Base-by-base conservation (phyloP, 2,888 invertebrate species). In the Syrista parreyssii region DNA sequence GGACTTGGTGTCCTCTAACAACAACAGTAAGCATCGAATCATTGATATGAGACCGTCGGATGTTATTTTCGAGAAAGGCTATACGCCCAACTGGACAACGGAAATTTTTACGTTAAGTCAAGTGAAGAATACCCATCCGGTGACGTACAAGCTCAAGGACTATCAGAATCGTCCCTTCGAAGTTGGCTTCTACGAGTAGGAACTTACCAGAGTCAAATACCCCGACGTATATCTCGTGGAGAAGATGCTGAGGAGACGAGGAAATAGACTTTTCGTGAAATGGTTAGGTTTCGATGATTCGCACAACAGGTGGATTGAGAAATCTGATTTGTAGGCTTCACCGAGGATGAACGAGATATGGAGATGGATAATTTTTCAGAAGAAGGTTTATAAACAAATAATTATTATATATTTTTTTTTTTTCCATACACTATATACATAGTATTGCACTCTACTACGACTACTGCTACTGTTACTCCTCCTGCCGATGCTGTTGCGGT, bases 171-270 rank as follows among this genome's bases (percentile, higher is more conserved):
- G 1, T 35, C 12, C 35, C 35, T 12, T 35, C 35, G 12, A 35
- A 74, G 89, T 89, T 68, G 82, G 84, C 15, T 90, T 90, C 82
- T 90, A 89, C 81, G 85, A 84, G 80, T 75, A 84, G 77, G 89
- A 90, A 85, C 74, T 90, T 15, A 84, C 83, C 76, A 87, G 87
- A 82, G 86, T 84, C 1, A 85, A 84, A 79, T 79, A 87, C 84
- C 85, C 87, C 1, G 81, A 89, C 74, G 78, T 88, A 32, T 78
- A 80, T 73, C 71, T 75, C 3, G 36, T 76, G 9, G 79, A 77
- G 68, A 78, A 78, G 74, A 34, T 79, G n/a, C 31, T 79, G 23
- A 68, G 34, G 40, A 78, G 15, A 75, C 73, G 68, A 75, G 79
- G 71, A 23, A 75, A 78, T 6, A 40, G 69, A 40, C 68, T 73